phyloP scores from a whole-genome alignment of 2,113 vertebrate genomes.

The Ellobius talpinus region DNA sequence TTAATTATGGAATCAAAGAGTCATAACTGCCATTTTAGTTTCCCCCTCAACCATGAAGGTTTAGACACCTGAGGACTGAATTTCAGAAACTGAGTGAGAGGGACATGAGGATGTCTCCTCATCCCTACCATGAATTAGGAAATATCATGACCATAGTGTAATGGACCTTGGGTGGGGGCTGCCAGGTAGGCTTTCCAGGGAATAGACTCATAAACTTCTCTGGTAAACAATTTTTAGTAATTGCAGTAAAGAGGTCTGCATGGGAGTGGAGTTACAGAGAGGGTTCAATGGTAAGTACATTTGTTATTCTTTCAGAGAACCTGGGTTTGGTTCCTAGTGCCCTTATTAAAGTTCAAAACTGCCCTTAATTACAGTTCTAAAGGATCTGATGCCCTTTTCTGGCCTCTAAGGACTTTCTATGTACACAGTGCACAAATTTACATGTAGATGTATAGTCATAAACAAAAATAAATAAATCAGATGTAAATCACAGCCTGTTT shows the following conservation, averaged over 20 bases:
- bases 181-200: neutral
- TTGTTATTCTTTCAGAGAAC: neutral
- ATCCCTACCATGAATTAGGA: neutral
- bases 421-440: neutral
- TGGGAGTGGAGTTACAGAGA: neutral
- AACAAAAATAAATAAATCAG: neutral
- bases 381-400: neutral
- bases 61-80: neutral
- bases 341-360: neutral
- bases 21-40: neutral
- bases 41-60: neutral
- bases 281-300: neutral
- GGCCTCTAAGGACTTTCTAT: neutral
- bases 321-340: neutral
- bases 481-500: accelerated
- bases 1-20: neutral
- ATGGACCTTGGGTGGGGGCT: neutral
- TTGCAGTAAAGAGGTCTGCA: neutral
- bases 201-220: neutral
- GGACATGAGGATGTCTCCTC: neutral
- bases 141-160: neutral
- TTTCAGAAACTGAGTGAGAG: neutral
- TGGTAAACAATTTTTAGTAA: neutral
- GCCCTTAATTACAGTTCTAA: neutral
- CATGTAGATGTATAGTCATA: neutral